These are phyloP conservation scores for Gallinago undulata DNA, from an alignment of 2,113 vertebrate genomes.

Conservation along the genomic window DNA sequence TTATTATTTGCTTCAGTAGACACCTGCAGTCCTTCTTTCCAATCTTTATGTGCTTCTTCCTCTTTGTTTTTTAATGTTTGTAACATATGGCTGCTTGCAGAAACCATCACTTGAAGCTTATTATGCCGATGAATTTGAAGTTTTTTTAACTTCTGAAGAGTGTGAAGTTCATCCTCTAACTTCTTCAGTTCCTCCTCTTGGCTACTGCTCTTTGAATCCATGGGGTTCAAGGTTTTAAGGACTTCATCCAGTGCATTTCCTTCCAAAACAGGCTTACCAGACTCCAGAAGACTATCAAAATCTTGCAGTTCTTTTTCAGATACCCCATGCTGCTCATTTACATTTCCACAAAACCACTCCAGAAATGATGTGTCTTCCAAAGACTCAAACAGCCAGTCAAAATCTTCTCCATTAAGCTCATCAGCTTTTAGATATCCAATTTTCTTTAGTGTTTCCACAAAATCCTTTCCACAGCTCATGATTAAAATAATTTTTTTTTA, in stretches of 20 bases:
- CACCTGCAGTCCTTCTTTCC: slow-evolving; percentile 70
- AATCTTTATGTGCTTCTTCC: slow-evolving; percentile 39
- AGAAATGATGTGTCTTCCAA: slow-evolving; percentile 81
- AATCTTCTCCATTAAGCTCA: slow-evolving; percentile 84
- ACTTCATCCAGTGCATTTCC: slow-evolving; percentile 79
- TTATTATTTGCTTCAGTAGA: slow-evolving; percentile 74
- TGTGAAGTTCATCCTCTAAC: slow-evolving; percentile 81
- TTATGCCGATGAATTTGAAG: slow-evolving; percentile 79
- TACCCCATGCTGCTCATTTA: slow-evolving; percentile 79
- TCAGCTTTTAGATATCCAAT: slow-evolving; percentile 82
- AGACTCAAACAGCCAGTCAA: slow-evolving; percentile 93
- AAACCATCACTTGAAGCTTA: slow-evolving; percentile 77
- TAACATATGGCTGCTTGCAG: slow-evolving; percentile 65
- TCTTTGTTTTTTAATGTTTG: slow-evolving; percentile 64
- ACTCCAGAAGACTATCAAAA: slow-evolving; percentile 74
- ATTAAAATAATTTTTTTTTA: not conserved
- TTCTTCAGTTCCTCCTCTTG: slow-evolving; percentile 65
- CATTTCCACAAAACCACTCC: slow-evolving; percentile 85
- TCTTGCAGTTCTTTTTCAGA: slow-evolving; percentile 77
- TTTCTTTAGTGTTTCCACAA: slow-evolving; percentile 85
- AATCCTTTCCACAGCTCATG: slow-evolving; percentile 85
- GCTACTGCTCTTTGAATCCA: not conserved
- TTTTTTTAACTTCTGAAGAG: slow-evolving; percentile 77
- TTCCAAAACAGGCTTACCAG: slow-evolving; percentile 82
- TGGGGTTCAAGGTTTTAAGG: slow-evolving; percentile 78